Conservation (phyloP, 2,888 invertebrate genomes). For the Axea sp. region DNA sequence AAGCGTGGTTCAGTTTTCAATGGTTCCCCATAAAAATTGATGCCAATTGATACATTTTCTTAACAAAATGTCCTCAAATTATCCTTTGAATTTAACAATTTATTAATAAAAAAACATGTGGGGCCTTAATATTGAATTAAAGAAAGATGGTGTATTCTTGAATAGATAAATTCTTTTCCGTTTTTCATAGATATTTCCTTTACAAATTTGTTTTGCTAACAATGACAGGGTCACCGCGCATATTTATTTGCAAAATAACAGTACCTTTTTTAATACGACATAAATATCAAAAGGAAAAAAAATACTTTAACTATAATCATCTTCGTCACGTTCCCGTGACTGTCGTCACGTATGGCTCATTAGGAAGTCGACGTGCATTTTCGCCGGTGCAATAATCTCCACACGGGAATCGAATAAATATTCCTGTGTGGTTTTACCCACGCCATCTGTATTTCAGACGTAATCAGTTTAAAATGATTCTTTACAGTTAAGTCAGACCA, state of each 20-base stretch:
- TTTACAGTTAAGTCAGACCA: conserved; percentile 7
- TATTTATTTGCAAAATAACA: conserved; percentile 12
- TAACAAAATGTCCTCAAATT: no score
- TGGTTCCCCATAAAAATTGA: no score
- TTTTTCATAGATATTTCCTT: no score
- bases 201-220: not conserved
- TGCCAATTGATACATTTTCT: no score
- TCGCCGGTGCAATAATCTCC: conserved; percentile 51
- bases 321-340: conserved; percentile 52
- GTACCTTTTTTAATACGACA: not conserved
- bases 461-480: conserved; percentile 28
- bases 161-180: no score
- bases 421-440: conserved; percentile 23
- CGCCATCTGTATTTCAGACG: conserved; percentile 13
- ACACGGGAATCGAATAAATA: conserved; percentile 57
- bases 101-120: no score
- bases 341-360: conserved; percentile 57
- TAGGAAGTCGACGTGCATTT: conserved; percentile 55
- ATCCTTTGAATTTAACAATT: no score
- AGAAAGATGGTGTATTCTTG: no score
- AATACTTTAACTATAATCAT: conserved; percentile 34
- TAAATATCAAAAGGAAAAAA: conserved; percentile 24
- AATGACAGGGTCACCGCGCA: no score
- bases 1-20: no score
- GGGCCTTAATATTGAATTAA: no score